Base-by-base conservation (phyloP, 1,140 invertebrate genomes). In the Centruroides vittatus region DNA sequence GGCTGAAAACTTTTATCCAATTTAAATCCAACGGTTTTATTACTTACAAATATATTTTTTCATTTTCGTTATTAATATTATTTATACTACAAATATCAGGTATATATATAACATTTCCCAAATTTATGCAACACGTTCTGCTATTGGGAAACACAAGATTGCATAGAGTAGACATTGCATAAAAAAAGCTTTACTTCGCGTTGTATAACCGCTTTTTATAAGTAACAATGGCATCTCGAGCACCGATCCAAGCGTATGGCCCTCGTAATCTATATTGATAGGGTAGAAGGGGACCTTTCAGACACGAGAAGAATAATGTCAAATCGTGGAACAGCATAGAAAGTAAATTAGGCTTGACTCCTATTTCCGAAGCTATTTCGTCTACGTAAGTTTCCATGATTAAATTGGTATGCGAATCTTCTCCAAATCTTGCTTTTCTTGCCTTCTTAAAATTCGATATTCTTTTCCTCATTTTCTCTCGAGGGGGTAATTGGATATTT, bases 201-300 rank as follows among this genome's bases (percentile, higher is more conserved):
- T 51, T 51, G 11, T 51, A 35, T 34, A 66, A 55, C 34, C 66
- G 58, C 4, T 67, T 62, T 36, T 59, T 48, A 36, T 55, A 49
- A 11, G 47, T 65, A 12, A 70, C n/a, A 47, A 76, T 71, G 6
- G 72, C 69, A 1, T 74, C 61, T 63, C 72, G 63, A 0, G 75
- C 75, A 12, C 70, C 72, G 5, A 61, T 10, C 75, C 75, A 77
- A 23, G 61, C 56, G n/a, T 70, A 65, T 4, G 72, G 72, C 5
- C 76, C 75, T 23, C 59, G 35, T n/a, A 77, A 65, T 11, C 76
- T 65, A 65, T 71, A 77, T 56, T 76, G 75, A 63, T 75, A 76
- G 0, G 75, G 67, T 0, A 70, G 67, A 57, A 64, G 69, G 3
- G 73, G 71, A 12, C 72, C 74, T 62, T 72, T 74, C 3, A 68